Evolutionary conservation across 2,888 invertebrate genomes (phyloP).

Genomic region (Oxystoma pomonae): DNA sequence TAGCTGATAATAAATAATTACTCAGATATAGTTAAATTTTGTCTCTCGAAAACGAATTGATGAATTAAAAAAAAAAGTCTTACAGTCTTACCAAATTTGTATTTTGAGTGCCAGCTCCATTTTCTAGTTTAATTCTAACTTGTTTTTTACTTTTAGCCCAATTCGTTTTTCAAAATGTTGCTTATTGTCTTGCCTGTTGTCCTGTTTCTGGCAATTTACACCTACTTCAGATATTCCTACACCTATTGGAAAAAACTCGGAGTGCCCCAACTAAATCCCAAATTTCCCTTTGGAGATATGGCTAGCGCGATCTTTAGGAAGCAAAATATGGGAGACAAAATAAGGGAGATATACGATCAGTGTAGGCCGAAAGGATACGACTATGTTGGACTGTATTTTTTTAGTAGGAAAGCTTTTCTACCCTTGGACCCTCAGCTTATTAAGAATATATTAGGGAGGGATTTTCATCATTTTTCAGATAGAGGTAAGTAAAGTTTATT

Average conservation of each 20-base stretch:
- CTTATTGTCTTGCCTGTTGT: background rate
- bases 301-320: conserved; percentile 51
- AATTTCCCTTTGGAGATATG: conserved; percentile 63
- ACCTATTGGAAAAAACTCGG: conserved; percentile 58
- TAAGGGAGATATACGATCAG: conserved; percentile 56
- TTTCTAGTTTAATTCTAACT: no score
- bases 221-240: conserved; percentile 48
- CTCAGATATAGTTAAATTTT: no score
- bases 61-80: no score
- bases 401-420: conserved; percentile 58
- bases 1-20: no score
- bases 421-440: conserved; percentile 60
- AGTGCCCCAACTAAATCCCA: conserved; percentile 54
- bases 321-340: conserved; percentile 58
- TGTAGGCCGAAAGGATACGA: conserved; percentile 45
- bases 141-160: no score
- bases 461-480: conserved; percentile 62
- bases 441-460: conserved; percentile 53
- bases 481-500: no score
- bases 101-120: no score
- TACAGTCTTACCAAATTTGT: no score
- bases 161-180: no score
- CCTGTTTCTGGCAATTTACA: conserved; percentile 25
- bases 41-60: no score
- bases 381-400: conserved; percentile 59